Conservation (phyloP, 2,797 vertebrate species). For the Smutsia gigantea region DNA sequence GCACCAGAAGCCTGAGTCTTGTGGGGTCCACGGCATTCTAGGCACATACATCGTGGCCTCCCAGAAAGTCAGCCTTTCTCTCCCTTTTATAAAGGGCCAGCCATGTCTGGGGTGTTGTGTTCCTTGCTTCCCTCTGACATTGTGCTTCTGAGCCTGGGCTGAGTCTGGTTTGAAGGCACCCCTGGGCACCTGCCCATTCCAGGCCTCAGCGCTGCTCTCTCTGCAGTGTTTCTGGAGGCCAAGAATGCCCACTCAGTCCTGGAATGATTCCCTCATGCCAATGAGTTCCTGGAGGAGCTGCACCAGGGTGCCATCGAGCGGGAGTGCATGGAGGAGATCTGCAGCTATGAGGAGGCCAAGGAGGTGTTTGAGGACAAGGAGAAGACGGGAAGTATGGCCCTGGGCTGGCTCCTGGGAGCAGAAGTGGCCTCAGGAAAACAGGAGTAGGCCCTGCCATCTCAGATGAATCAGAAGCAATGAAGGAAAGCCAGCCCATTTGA, state of each 20-base stretch:
- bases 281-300: constrained; percentile 92
- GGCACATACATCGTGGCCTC: too few species aligned
- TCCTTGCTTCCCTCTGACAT: background rate
- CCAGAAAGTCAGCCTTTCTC: background rate
- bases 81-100: background rate
- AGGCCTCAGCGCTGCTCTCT: constrained; percentile 57
- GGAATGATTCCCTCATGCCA: constrained; percentile 91
- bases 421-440: background rate
- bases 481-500: background rate
- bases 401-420: background rate
- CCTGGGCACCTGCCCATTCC: background rate
- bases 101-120: background rate
- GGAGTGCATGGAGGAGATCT: constrained; percentile 93
- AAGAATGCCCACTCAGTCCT: constrained; percentile 90
- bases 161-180: background rate
- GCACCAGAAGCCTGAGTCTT: background rate
- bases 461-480: background rate
- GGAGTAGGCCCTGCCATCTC: background rate
- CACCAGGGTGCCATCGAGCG: constrained; percentile 92
- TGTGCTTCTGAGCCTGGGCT: background rate
- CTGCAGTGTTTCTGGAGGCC: constrained; percentile 90
- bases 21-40: background rate
- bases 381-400: constrained; percentile 87
- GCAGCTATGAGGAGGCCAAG: constrained; percentile 94
- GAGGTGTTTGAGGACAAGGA: constrained; percentile 94